phyloP scores from a whole-genome alignment of 2,888 invertebrate species.

The Acrobasis suavella region DNA sequence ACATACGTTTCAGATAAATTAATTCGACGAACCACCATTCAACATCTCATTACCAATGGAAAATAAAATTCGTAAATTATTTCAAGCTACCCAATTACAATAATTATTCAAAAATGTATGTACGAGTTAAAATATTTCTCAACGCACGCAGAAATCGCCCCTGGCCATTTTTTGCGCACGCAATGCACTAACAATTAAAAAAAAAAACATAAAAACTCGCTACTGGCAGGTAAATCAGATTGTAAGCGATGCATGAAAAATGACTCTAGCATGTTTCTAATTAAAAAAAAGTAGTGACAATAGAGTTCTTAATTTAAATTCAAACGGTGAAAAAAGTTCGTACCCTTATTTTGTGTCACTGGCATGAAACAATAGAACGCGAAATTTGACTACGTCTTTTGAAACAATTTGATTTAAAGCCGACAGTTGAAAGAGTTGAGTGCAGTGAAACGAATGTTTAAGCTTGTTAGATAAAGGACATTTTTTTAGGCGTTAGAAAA shows the following conservation, averaged over 20 bases:
- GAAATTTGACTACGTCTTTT: constrained; percentile 74
- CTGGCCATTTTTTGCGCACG: constrained; percentile 42
- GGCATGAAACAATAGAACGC: constrained; percentile 66
- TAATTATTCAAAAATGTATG: constrained; percentile 41
- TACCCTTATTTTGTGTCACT: constrained; percentile 59
- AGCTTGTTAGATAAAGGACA: constrained; percentile 45
- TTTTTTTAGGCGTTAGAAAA: constrained; percentile 35
- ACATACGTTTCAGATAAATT: constrained; percentile 13
- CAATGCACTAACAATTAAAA: constrained; percentile 43
- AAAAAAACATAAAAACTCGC: constrained; percentile 46
- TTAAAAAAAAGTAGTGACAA: constrained; percentile 72
- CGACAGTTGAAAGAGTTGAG: constrained; percentile 57
- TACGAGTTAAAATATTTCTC: constrained; percentile 38
- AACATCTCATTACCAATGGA: constrained; percentile 18
- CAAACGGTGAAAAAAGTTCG: constrained; percentile 60
- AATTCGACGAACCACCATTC: constrained; percentile 20
- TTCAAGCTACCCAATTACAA: constrained; percentile 45
- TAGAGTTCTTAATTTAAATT: constrained; percentile 69
- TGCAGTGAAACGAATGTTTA: constrained; percentile 57
- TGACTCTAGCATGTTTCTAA: constrained; percentile 68
- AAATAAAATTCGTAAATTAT: constrained; percentile 37
- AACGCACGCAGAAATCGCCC: constrained; percentile 41
- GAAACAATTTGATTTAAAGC: constrained; percentile 73
- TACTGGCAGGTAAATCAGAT: constrained; percentile 77
- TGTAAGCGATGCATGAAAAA: constrained; percentile 81